Evolutionary conservation across 2,888 invertebrate species (phyloP).

Genomic region (Nezara viridula): DNA sequence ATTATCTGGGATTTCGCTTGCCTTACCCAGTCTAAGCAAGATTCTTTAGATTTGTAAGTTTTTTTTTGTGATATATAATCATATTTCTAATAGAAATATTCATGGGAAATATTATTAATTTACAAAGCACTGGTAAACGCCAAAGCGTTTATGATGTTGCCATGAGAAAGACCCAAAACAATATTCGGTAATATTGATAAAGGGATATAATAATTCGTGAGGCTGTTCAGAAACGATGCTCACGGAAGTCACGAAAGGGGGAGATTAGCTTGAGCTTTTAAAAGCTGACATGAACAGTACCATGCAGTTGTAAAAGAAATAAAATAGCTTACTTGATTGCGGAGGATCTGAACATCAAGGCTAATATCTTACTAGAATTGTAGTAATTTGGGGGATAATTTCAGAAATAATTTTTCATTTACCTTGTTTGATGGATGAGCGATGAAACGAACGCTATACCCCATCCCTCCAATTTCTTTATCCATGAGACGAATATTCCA

Average conservation of each 20-base stretch:
- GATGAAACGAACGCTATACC: too few species aligned
- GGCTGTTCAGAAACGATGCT: slow-evolving; percentile 24
- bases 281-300: slow-evolving; percentile 13
- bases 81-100: too few species aligned
- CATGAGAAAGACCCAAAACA: slow-evolving; percentile 7
- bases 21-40: too few species aligned
- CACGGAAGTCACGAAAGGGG: slow-evolving; percentile 45
- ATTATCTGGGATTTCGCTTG: too few species aligned
- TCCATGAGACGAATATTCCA: background rate
- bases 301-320: slow-evolving; percentile 38
- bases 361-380: background rate
- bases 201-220: slow-evolving; percentile 26
- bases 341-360: background rate
- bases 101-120: too few species aligned
- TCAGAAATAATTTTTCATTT: background rate
- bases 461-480: too few species aligned
- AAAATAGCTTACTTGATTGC: slow-evolving; percentile 11
- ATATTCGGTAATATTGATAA: slow-evolving; percentile 37
- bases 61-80: too few species aligned
- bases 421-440: background rate
- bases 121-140: background rate
- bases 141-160: background rate
- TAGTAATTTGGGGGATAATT: background rate
- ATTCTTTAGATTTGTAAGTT: too few species aligned
- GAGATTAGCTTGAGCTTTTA: background rate